These are phyloP conservation scores for Pammene aurita DNA, from an alignment of 2,888 invertebrate species.

Conservation along the genomic window DNA sequence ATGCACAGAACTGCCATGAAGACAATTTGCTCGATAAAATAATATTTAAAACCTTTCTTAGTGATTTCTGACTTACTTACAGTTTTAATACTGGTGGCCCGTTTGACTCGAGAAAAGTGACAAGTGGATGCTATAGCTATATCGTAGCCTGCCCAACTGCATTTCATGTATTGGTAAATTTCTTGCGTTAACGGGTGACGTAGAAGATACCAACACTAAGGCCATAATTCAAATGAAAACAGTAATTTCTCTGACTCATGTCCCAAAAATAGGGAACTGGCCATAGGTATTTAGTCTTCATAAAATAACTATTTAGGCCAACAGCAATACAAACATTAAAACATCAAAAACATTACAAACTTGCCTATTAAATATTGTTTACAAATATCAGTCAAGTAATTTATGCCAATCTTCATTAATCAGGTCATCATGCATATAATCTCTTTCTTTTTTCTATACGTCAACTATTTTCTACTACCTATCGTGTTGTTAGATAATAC, in stretches of 20 bases:
- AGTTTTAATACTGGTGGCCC: no score
- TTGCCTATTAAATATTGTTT: constrained; percentile 8
- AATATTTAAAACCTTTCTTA: no score
- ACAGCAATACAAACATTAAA: neutral
- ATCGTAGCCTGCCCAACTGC: no score
- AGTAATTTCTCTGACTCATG: constrained; percentile 3
- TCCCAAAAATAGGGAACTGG: neutral
- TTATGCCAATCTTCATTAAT: constrained; percentile 3
- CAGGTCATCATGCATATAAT: neutral
- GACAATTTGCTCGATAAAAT: neutral
- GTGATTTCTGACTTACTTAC: no score
- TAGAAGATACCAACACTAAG: no score
- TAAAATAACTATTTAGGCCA: neutral
- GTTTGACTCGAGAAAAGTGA: no score
- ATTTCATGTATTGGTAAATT: neutral
- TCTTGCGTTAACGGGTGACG: neutral
- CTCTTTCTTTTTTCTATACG: neutral
- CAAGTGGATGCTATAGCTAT: no score
- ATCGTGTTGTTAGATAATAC: no score
- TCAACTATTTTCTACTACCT: neutral
- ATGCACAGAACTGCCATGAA: constrained; percentile 29
- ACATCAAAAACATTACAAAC: neutral
- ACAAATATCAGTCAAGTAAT: constrained; percentile 4
- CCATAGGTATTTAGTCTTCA: constrained; percentile 2
- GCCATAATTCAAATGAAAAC: no score